These are phyloP conservation scores for Rhorus exstirpatorius DNA, from an alignment of 2,888 invertebrate species.

Conservation along the genomic window DNA sequence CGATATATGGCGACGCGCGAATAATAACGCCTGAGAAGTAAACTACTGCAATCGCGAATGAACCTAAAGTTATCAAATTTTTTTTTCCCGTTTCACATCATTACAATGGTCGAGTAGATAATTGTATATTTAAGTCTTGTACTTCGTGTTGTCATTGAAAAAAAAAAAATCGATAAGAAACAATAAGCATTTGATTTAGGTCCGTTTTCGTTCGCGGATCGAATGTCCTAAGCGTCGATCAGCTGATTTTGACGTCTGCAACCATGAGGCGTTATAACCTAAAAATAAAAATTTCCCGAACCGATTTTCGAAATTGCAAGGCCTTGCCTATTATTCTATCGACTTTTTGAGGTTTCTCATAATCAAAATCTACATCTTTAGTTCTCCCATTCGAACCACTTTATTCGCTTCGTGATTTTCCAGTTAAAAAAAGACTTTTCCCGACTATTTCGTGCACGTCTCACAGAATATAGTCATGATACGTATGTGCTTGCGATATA, in stretches of 20 bases:
- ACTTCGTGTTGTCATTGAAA: not conserved
- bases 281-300: slow-evolving; percentile 21
- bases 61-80: not conserved
- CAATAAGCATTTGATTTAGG: slow-evolving; percentile 22
- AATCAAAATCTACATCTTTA: slow-evolving; percentile 7
- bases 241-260: slow-evolving; percentile 78
- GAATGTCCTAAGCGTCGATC: slow-evolving; percentile 66
- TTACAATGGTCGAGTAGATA: not conserved
- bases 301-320: slow-evolving; percentile 8
- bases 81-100: not conserved
- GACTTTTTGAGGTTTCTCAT: not conserved
- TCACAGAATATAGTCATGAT: no score
- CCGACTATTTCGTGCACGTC: slow-evolving; percentile 3
- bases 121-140: not conserved
- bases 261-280: slow-evolving; percentile 71
- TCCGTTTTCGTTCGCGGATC: slow-evolving; percentile 21
- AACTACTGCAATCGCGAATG: not conserved
- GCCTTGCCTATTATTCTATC: not conserved
- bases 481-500: not conserved
- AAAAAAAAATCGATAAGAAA: slow-evolving; percentile 35
- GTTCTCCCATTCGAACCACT: not conserved
- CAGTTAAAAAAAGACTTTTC: slow-evolving; percentile 32
- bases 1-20: not conserved
- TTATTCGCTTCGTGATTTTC: slow-evolving; percentile 19
- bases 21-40: not conserved